Conservation (phyloP, 2,888 invertebrate genomes). For the Leucoma salicis region DNA sequence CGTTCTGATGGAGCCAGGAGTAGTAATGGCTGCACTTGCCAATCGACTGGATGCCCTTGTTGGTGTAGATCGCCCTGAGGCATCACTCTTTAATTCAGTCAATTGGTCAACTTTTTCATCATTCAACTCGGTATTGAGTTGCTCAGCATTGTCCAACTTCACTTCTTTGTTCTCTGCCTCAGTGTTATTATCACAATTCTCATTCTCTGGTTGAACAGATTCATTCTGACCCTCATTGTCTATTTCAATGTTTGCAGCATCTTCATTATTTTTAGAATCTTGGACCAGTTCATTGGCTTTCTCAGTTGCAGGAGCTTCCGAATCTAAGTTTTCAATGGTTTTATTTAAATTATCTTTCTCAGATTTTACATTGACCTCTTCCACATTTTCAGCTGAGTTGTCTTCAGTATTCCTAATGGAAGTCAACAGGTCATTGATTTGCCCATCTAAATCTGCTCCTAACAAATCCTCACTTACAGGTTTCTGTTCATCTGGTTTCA, state of each 20-base stretch:
- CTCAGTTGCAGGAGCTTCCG: background rate
- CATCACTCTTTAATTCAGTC: constrained; percentile 26
- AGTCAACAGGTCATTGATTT: constrained; percentile 54
- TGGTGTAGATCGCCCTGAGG: constrained; percentile 41
- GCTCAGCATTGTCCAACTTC: too few relatives aligned
- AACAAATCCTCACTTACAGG: constrained; percentile 11
- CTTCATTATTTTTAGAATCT: background rate
- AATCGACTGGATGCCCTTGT: constrained; percentile 46
- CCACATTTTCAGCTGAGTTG: constrained; percentile 1
- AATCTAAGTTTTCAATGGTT: background rate
- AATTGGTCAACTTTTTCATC: constrained; percentile 21
- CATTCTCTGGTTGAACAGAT: background rate
- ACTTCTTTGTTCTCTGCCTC: background rate
- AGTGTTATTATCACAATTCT: background rate
- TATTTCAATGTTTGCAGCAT: background rate
- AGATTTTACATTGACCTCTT: background rate
- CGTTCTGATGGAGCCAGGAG: constrained; percentile 54
- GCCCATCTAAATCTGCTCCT: constrained; percentile 42
- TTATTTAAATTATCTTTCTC: background rate
- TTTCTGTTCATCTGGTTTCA: background rate
- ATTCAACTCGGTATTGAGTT: too few relatives aligned
- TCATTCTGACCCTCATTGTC: background rate
- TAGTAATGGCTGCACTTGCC: constrained; percentile 33
- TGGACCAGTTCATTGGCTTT: background rate
- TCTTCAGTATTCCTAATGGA: constrained; percentile 36